Base-by-base conservation (phyloP, 2,113 vertebrate species). In the Semnornis frantzii region DNA sequence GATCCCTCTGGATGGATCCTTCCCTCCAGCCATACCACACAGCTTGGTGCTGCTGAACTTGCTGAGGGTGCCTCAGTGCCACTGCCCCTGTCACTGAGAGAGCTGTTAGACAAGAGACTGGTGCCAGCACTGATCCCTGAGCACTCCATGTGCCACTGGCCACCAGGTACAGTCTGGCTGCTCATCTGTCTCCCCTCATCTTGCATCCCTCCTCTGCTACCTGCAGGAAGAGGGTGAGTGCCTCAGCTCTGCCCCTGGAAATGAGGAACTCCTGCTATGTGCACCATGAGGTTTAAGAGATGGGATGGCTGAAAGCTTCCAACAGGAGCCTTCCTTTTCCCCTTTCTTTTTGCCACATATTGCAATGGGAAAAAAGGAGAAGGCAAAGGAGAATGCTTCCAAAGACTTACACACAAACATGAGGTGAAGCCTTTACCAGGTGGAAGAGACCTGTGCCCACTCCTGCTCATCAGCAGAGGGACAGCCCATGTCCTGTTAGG, bases 341-440 rank as follows among this genome's bases (percentile, higher is more conserved):
- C 15, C 7, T 75, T 66, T 21, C 44, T 30, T 21, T 50, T 81
- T 59, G 5, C 42, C 42, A 42, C 8, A 46, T 3, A 6, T 20
- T 14, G 19, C 25, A 33, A 44, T 27, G 12, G 24, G 10, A 46
- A 30, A 60, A 71, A 23, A 31, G 20, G 37, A 39, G 9, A 42
- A 78, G 7, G 5, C 12, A 25, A 69, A 57, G n/a, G 11, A 20
- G 7, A 88, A 3, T 1, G 14, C 57, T 70, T 42, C 33, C 62
- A 44, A 73, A 74, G 33, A 24, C 15, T 42, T 44, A 5, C 2
- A 13, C 11, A 23, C 3, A 25, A 62, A 13, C 55, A 39, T 52
- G 28, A 63, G 54, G 11, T 0, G 1, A 57, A 91, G 39, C 15
- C 9, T 64, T 82, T 54, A 30, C 23, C 17, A 54, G 0, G 0